phyloP scores from a whole-genome alignment of 1,140 invertebrate species.

The Popillia japonica region DNA sequence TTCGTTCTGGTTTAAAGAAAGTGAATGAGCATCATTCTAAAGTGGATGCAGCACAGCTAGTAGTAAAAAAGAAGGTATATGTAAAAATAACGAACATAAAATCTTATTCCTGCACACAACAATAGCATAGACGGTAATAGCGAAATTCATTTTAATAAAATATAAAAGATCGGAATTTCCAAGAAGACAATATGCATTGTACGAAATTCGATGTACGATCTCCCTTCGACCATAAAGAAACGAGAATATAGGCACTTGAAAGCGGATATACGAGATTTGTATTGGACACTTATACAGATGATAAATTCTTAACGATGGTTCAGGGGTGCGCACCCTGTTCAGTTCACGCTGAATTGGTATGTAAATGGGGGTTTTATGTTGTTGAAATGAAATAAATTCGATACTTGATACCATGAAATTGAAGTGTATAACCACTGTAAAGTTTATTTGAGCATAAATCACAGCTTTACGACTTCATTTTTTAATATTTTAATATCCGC shows the following conservation, averaged over 20 bases:
- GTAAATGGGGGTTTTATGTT: slow-evolving; percentile 14
- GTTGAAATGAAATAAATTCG: slow-evolving; percentile 30
- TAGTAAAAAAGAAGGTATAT: too few relatives aligned
- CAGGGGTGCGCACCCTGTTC: slow-evolving; percentile 2
- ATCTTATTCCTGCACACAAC: not conserved
- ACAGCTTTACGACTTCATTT: slow-evolving; percentile 18
- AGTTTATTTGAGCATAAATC: slow-evolving; percentile 26
- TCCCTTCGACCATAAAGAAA: not conserved
- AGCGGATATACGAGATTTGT: not conserved
- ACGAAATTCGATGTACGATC: not conserved
- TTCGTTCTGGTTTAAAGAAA: too few relatives aligned
- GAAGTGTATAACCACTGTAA: slow-evolving; percentile 30
- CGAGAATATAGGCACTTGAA: not conserved
- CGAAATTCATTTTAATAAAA: not conserved
- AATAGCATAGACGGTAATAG: not conserved
- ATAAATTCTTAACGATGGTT: slow-evolving; percentile 31
- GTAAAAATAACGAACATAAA: too few relatives aligned
- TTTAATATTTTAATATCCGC: slow-evolving; percentile 34
- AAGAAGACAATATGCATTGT: not conserved
- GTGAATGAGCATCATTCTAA: too few relatives aligned
- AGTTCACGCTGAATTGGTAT: slow-evolving; percentile 7
- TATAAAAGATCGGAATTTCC: not conserved
- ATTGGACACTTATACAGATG: slow-evolving; percentile 32
- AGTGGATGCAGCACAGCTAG: too few relatives aligned
- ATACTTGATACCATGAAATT: slow-evolving; percentile 28